Conservation (phyloP, 2,797 vertebrate species). For the Masticophis lateralis region DNA sequence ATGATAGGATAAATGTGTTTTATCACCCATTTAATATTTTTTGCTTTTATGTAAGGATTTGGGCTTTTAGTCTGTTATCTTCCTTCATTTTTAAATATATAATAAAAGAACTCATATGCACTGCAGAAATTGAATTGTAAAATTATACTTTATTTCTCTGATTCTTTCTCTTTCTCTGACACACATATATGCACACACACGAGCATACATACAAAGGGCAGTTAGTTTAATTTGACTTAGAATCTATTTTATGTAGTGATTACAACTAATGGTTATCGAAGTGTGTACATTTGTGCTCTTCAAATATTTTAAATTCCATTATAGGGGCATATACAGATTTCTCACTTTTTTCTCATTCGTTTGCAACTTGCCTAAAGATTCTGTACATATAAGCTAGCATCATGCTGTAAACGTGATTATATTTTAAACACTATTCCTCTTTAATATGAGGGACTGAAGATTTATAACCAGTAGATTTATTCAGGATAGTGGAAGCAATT, state of each 20-base stretch:
- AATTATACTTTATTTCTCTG: constrained; percentile 37
- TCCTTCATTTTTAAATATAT: constrained; percentile 22
- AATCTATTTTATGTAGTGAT: constrained; percentile 18
- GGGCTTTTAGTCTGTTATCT: not conserved
- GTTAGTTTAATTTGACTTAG: constrained; percentile 42
- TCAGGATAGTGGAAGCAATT: not conserved
- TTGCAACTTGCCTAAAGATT: constrained; percentile 17
- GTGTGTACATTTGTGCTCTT: not conserved
- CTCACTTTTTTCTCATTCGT: constrained; percentile 18
- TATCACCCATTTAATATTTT: not conserved
- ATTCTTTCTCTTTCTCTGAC: not conserved
- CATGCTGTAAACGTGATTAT: constrained; percentile 4
- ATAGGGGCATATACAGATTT: constrained; percentile 2
- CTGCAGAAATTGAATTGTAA: not conserved
- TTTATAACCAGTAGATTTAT: constrained; percentile 1
- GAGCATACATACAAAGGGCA: constrained; percentile 16
- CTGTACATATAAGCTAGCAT: not conserved
- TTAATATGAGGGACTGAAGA: constrained; percentile 3
- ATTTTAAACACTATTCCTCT: constrained; percentile 7
- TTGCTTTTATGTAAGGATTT: constrained; percentile 7
- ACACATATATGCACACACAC: not conserved
- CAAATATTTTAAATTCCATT: not conserved
- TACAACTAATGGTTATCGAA: constrained; percentile 30
- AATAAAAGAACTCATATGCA: constrained; percentile 27
- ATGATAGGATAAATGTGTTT: not conserved